Evolutionary conservation across 2,888 invertebrate genomes (phyloP).

Genomic region (Caenorhabditis drosophilae): DNA sequence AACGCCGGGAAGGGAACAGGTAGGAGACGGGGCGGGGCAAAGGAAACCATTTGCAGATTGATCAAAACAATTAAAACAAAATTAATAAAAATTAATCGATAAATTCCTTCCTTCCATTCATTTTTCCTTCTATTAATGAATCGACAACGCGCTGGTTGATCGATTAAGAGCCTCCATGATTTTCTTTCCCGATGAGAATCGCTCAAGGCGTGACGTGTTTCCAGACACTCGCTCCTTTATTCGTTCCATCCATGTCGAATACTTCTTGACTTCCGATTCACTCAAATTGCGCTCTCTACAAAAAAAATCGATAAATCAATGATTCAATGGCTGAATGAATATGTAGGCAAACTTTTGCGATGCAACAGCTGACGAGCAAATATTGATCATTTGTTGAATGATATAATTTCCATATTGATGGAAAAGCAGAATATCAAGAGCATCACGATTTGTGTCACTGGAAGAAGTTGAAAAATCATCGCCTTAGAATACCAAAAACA

Average conservation of each 20-base stretch:
- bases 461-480: neutral
- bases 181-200: slow-evolving; percentile 63
- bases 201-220: slow-evolving; percentile 25
- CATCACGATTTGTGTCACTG: slow-evolving; percentile 45
- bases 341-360: slow-evolving; percentile 1
- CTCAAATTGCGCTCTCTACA: slow-evolving; percentile 1
- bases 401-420: slow-evolving; percentile 66
- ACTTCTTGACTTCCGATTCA: slow-evolving; percentile 14
- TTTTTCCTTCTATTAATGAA: no score
- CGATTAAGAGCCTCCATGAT: slow-evolving; percentile 42
- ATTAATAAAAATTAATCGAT: no score
- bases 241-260: slow-evolving; percentile 28
- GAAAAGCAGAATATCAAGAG: slow-evolving; percentile 60
- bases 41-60: neutral
- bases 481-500: no score
- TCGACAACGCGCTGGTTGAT: slow-evolving; percentile 4
- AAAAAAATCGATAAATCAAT: slow-evolving; percentile 7
- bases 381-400: slow-evolving; percentile 59
- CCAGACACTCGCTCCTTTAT: slow-evolving; percentile 31
- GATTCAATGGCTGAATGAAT: neutral
- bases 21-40: neutral
- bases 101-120: no score
- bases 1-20: neutral
- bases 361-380: slow-evolving; percentile 35
- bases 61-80: neutral